Evolutionary conservation across 2,797 vertebrate species (phyloP).

Genomic region (Apogon hyalosoma): DNA sequence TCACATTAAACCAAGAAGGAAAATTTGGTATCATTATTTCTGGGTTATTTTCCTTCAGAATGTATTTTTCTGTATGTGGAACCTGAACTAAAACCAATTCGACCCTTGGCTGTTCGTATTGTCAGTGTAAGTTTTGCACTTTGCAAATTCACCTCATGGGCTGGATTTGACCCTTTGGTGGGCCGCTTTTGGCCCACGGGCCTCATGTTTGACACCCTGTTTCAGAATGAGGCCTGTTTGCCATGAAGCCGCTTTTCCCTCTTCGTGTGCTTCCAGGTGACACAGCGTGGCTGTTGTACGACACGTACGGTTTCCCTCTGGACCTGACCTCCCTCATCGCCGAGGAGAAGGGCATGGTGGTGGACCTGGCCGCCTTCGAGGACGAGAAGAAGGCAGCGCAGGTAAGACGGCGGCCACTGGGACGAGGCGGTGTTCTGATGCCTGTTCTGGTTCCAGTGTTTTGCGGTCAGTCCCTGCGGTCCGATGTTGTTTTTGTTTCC

Average conservation of each 20-base stretch:
- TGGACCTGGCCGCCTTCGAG: constrained; percentile 93
- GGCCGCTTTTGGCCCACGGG: too few species aligned
- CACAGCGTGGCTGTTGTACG: constrained; percentile 96
- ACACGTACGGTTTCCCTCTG: constrained; percentile 96
- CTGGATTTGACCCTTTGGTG: too few species aligned
- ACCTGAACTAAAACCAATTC: too few species aligned
- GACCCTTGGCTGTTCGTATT: too few species aligned
- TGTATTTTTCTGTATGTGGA: too few species aligned
- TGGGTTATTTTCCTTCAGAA: too few species aligned
- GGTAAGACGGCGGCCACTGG: constrained; percentile 73
- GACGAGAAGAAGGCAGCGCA: constrained; percentile 95
- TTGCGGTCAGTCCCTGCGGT: constrained; percentile 4
- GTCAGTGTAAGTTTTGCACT: too few species aligned
- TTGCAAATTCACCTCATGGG: too few species aligned
- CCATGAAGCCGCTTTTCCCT: neutral
- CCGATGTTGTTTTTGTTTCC: constrained; percentile 3
- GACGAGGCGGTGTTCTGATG: neutral
- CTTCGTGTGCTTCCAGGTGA: constrained; percentile 84
- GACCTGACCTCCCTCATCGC: constrained; percentile 97
- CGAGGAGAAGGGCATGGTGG: constrained; percentile 93
- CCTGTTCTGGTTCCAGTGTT: constrained; percentile 4
- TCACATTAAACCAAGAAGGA: too few species aligned
- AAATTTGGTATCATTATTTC: too few species aligned
- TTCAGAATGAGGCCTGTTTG: too few species aligned
- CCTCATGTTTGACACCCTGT: too few species aligned